Evolutionary conservation across 2,888 invertebrate species (phyloP).

Genomic region (Malthinus flaveolus): DNA sequence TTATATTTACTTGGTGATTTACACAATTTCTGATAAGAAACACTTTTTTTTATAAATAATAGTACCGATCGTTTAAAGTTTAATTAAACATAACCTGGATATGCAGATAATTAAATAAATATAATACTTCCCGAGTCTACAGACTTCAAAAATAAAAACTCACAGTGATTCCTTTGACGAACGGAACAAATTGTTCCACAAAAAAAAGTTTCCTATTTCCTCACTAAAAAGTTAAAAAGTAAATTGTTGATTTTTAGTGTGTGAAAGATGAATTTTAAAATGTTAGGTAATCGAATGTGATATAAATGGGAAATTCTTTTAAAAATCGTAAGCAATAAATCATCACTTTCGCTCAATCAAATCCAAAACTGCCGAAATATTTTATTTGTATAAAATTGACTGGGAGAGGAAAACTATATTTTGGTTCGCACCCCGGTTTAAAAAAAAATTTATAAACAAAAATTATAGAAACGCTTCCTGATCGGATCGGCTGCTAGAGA

Average conservation of each 20-base stretch:
- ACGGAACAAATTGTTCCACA: constrained; percentile 1
- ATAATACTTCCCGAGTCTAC: neutral
- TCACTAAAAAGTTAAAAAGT: neutral
- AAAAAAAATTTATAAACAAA: no score
- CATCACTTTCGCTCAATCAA: neutral
- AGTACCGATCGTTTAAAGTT: neutral
- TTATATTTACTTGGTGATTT: constrained; percentile 1
- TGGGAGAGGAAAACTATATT: no score
- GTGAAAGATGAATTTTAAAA: constrained; percentile 1
- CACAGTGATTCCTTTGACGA: neutral
- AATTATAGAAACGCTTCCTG: no score
- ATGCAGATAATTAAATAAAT: neutral
- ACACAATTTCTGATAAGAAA: constrained; percentile 1
- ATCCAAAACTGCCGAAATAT: no score
- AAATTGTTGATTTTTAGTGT: neutral
- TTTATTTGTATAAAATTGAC: no score
- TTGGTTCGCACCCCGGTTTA: no score
- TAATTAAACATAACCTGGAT: no score
- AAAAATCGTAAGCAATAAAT: constrained; percentile 3
- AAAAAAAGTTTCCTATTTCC: constrained; percentile 5
- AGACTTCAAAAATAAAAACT: neutral
- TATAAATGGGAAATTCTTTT: constrained; percentile 2
- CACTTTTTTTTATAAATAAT: constrained; percentile 1
- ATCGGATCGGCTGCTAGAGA: no score
- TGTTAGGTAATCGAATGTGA: neutral